Base-by-base conservation (phyloP, 2,797 vertebrate genomes). In the Champsocephalus gunnari region DNA sequence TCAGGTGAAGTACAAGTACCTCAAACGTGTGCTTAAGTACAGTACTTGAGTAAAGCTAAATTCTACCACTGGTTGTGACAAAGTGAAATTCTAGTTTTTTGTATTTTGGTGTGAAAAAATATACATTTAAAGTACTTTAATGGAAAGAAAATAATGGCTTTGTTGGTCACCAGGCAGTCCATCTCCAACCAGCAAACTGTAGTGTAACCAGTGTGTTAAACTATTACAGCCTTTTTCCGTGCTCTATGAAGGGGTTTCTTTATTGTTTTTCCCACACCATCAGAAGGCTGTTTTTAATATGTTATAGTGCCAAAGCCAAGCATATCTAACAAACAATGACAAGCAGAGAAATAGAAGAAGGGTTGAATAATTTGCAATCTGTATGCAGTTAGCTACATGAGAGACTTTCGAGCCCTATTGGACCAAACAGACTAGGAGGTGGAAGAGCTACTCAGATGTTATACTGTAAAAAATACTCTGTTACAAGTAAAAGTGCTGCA, bases 301-400 rank as follows among this genome's bases (percentile, higher is more conserved):
- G 64, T 45, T 14, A 13, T 19, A 14, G 32, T n/a, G 3, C 64
- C 50, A 45, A 17, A 44, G 41, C 21, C 63, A 62, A 75, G 9
- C 6, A 49, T 61, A 56, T 49, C 47, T 47, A 62, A 66, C 38
- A 12, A 1, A 61, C 3, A 12, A 11, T 38, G 2, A 41, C 43
- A 19, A 41, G 54, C 48, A 64, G 10, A 69, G 44, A 17, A 58
- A n/a, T 49, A 34, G 53, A 32, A 61, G n/a, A 43, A 12, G 3
- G 34, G 9, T 24, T 77, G 53, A 66, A 19, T 47, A 63, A 66
- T 41, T 63, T 13, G 50, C 10, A 44, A 51, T 12, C 2, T 71
- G 44, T 11, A 19, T 38, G 14, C 28, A 24, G 12, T 21, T 14
- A 54, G 17, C 7, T 24, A 19, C 24, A 51, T 10, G 3, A 16